These are phyloP conservation scores for Sogatella furcifera DNA, from an alignment of 1,140 invertebrate species.

Conservation along the genomic window DNA sequence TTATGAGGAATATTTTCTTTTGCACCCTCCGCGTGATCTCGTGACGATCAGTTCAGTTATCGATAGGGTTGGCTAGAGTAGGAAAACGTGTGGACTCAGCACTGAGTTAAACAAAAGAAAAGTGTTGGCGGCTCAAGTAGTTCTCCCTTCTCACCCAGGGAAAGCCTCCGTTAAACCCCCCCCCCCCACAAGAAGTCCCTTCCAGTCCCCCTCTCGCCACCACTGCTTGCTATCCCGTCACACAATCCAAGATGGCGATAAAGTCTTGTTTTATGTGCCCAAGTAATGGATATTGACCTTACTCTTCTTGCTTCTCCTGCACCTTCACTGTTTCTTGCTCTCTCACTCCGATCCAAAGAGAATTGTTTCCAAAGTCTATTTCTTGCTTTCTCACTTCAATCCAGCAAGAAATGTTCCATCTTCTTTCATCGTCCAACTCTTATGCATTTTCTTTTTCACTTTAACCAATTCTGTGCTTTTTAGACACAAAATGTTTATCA, in stretches of 20 bases:
- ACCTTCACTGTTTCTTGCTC: not conserved
- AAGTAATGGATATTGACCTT: slow-evolving; percentile 3
- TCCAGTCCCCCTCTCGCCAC: too few species aligned
- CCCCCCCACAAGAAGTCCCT: too few species aligned
- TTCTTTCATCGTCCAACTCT: too few species aligned
- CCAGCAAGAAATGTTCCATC: too few species aligned
- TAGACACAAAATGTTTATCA: too few species aligned
- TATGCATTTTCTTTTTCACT: too few species aligned
- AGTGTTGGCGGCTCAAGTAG: not conserved
- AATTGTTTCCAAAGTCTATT: too few species aligned
- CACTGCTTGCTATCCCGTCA: not conserved
- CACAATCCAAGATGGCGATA: slow-evolving; percentile 1
- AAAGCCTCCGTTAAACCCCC: too few species aligned
- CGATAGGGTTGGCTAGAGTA: not conserved
- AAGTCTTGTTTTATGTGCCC: slow-evolving; percentile 2
- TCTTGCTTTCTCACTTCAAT: not conserved
- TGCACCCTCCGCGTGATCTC: too few species aligned
- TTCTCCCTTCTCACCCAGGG: not conserved
- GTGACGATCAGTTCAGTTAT: not conserved
- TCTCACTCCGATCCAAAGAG: not conserved
- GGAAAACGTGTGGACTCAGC: slow-evolving; percentile 1
- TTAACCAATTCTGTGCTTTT: too few species aligned
- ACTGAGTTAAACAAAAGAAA: slow-evolving; percentile 2
- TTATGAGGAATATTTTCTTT: too few species aligned
- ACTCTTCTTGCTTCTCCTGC: not conserved